Evolutionary conservation across 2,888 invertebrate species (phyloP).

Genomic region (Pristionchus arcanus): DNA sequence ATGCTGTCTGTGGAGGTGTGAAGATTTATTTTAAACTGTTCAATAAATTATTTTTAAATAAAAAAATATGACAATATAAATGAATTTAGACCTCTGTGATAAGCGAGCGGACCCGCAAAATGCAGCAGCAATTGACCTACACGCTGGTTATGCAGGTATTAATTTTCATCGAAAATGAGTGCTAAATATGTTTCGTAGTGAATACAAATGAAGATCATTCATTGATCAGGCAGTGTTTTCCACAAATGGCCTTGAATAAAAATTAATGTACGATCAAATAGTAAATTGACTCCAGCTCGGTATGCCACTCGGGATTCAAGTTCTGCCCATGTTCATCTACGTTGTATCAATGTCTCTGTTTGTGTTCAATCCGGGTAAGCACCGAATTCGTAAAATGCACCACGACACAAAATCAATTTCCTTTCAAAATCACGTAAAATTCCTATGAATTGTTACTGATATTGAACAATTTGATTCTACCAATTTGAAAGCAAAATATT

Average conservation of each 20-base stretch:
- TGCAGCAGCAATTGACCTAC: not conserved
- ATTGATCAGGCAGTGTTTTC: not conserved
- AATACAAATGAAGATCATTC: not conserved
- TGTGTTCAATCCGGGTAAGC: not conserved
- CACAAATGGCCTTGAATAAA: not conserved
- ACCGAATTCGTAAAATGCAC: not conserved
- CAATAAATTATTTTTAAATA: too few relatives aligned
- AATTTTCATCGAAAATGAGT: not conserved
- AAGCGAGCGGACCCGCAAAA: not conserved
- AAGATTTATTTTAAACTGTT: too few relatives aligned
- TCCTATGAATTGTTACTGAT: too few relatives aligned
- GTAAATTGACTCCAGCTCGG: not conserved
- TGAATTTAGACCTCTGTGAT: not conserved
- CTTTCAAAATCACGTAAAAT: too few relatives aligned
- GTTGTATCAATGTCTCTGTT: not conserved
- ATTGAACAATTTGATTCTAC: too few relatives aligned
- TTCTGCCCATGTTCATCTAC: not conserved
- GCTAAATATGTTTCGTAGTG: not conserved
- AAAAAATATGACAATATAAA: not conserved
- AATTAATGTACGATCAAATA: not conserved
- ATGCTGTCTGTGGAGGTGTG: slow-evolving; percentile 9
- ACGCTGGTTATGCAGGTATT: not conserved
- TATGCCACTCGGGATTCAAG: not conserved
- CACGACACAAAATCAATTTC: too few relatives aligned
- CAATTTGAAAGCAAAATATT: too few relatives aligned